phyloP scores from a whole-genome alignment of 2,113 vertebrate genomes.

The Andinoacara biseriatus region DNA sequence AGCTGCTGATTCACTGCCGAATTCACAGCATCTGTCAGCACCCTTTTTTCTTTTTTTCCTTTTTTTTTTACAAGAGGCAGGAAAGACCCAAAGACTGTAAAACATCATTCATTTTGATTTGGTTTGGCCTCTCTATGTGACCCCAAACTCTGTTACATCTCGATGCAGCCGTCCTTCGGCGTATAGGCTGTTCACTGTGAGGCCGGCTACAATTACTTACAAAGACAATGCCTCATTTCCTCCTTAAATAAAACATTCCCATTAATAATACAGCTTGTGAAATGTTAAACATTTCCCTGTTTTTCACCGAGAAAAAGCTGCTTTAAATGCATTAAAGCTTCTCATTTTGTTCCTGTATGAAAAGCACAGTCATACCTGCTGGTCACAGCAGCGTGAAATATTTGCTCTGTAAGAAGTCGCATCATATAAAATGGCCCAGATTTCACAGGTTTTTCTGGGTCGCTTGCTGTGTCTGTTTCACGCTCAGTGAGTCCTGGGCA shows the following conservation, averaged over 20 bases:
- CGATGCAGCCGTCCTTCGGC: background rate
- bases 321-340: background rate
- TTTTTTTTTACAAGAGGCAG: background rate
- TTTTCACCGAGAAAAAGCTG: accelerated
- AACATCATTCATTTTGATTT: slow-evolving; percentile 8
- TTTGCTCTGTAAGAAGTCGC: background rate
- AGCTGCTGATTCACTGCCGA: background rate
- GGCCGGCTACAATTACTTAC: slow-evolving; percentile 17
- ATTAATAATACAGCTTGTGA: slow-evolving; percentile 31
- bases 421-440: slow-evolving; percentile 44
- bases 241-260: slow-evolving; percentile 49
- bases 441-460: slow-evolving; percentile 17
- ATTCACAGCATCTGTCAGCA: slow-evolving; percentile 15
- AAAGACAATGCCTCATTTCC: slow-evolving; percentile 37
- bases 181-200: background rate
- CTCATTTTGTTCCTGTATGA: background rate
- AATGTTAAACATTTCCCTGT: background rate
- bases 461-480: slow-evolving; percentile 22
- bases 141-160: slow-evolving; percentile 6
- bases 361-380: background rate
- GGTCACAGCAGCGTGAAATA: background rate
- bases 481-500: slow-evolving; percentile 4
- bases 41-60: background rate
- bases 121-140: background rate
- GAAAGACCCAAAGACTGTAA: background rate